These are phyloP conservation scores for Caiman crocodilus DNA, from an alignment of 2,797 vertebrate genomes.

Conservation along the genomic window DNA sequence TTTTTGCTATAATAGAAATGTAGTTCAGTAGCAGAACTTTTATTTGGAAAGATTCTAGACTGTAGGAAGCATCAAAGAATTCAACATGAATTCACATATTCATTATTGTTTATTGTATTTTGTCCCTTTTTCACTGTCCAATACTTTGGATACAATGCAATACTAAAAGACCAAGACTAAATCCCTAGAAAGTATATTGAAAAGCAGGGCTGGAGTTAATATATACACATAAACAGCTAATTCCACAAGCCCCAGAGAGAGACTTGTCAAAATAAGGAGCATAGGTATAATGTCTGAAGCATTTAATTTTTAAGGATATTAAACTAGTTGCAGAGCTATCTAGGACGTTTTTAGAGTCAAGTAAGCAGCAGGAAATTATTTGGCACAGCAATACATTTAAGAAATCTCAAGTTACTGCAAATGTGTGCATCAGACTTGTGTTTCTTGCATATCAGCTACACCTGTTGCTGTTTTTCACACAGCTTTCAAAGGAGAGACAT, in stretches of 20 bases:
- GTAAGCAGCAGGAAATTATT: conserved; percentile 82
- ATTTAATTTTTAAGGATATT: neutral
- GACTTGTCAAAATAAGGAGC: neutral
- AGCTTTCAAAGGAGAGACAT: neutral
- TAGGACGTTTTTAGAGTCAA: conserved; percentile 42
- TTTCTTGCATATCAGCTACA: conserved; percentile 70
- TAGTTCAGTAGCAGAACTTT: neutral
- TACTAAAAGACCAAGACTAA: neutral
- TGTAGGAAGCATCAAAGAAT: neutral
- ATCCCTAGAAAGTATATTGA: neutral
- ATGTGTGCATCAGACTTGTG: conserved; percentile 72
- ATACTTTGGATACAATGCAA: neutral
- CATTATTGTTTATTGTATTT: neutral
- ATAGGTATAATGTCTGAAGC: neutral
- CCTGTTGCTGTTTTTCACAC: conserved; percentile 83
- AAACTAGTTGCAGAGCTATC: neutral
- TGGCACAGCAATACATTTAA: conserved; percentile 78
- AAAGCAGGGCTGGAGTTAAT: neutral
- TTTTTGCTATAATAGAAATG: neutral
- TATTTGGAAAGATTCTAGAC: neutral
- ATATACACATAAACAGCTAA: neutral
- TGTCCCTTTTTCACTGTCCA: neutral
- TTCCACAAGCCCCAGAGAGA: neutral
- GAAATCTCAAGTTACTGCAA: conserved; percentile 84
- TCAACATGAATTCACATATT: neutral